phyloP scores from a whole-genome alignment of 2,797 vertebrate species.

The Anas flavirostris region DNA sequence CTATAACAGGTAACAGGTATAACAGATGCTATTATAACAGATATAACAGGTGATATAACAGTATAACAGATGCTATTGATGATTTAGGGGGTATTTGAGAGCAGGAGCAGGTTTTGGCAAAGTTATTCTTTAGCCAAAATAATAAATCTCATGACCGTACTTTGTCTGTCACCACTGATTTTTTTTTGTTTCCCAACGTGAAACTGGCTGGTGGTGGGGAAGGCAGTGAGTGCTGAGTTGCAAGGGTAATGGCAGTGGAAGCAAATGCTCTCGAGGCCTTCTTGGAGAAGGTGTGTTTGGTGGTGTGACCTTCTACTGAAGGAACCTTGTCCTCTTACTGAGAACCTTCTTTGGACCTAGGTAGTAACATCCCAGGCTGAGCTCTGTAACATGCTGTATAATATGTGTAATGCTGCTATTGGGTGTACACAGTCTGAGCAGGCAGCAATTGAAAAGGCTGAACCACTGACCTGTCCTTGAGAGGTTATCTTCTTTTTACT shows the following conservation, averaged over 20 bases:
- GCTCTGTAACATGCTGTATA: background rate
- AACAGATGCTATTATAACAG: too few relatives aligned
- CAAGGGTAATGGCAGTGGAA: background rate
- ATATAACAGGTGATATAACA: background rate
- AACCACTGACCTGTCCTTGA: background rate
- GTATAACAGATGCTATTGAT: background rate
- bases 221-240: background rate
- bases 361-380: background rate
- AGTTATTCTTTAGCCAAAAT: background rate
- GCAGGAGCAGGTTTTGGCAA: background rate
- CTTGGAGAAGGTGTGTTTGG: background rate
- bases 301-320: background rate
- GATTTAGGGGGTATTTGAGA: background rate
- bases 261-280: background rate
- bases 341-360: background rate
- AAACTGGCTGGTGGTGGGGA: background rate
- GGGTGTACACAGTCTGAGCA: background rate
- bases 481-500: background rate
- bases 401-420: background rate
- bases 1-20: too few relatives aligned
- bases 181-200: background rate
- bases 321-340: background rate
- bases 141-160: background rate
- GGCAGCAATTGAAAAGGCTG: background rate
- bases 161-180: background rate